Evolutionary conservation across 2,797 vertebrate genomes (phyloP).

Genomic region (Cryptoblepharus egeriae): DNA sequence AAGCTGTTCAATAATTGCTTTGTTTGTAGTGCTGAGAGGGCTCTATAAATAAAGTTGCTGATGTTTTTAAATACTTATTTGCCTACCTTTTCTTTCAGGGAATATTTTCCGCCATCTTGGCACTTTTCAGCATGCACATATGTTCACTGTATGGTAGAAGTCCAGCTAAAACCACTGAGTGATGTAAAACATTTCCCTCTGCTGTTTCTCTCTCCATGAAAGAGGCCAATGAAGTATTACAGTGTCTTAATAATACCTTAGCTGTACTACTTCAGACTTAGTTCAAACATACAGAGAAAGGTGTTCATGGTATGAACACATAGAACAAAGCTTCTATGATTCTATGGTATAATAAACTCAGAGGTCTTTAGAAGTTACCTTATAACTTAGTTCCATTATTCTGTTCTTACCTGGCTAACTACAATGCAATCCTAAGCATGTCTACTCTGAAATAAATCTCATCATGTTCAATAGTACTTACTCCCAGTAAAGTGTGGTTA

Average conservation of each 20-base stretch:
- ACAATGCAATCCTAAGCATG: too few relatives aligned
- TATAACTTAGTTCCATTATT: too few relatives aligned
- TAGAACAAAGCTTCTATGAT: too few relatives aligned
- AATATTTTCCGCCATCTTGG: slow-evolving; percentile 38
- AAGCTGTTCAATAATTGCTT: not conserved
- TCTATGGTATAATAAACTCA: not conserved
- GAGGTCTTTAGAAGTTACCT: not conserved
- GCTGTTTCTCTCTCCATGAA: not conserved
- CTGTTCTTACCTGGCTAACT: too few relatives aligned
- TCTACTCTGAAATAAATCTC: too few relatives aligned
- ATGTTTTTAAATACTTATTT: slow-evolving; percentile 53
- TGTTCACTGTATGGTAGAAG: slow-evolving; percentile 45
- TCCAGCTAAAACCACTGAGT: slow-evolving; percentile 46
- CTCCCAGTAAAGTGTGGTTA: too few relatives aligned
- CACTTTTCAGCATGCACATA: slow-evolving; percentile 54
- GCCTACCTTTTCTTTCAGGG: slow-evolving; percentile 55
- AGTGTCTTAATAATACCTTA: not conserved
- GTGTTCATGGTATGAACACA: too few relatives aligned
- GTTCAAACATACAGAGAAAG: not conserved
- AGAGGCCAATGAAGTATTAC: slow-evolving; percentile 37
- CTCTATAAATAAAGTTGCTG: slow-evolving; percentile 58
- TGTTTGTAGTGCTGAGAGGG: slow-evolving; percentile 19
- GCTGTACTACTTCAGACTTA: not conserved
- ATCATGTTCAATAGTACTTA: too few relatives aligned
- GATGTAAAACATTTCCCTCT: slow-evolving; percentile 43